Evolutionary conservation across 2,888 invertebrate genomes (phyloP), one percentile per base, ranked within the genome.

Genomic region (Caenorhabditis sinica): DNA sequence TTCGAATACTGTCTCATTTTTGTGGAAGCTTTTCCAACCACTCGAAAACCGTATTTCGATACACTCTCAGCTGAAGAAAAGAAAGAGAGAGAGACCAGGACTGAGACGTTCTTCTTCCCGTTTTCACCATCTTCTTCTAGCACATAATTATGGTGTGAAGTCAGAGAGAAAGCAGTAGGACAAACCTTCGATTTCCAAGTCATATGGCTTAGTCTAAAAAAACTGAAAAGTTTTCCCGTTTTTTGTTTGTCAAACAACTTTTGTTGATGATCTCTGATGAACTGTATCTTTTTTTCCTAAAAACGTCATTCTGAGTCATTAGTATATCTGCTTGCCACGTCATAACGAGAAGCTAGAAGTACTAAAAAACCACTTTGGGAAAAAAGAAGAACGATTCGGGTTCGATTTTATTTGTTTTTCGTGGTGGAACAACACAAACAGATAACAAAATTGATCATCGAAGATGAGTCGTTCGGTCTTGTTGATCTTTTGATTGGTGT

Each of bases 31-130:
- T 71, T 71, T 71, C 53, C 65, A 65, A 63, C 69, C 77, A 77
- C 77, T 71, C 61, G 51, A 69, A 77, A 71, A 77, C 77, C 77
- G 77, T 77, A 77, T 77, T 61, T 53, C 69, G 71, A 77, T 77
- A 77, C 72, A 49, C 63, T 40, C 51, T 51, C 69, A 69, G 69
- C 53, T 69, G 53, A 69, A 69, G 56, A 6, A 56, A 15, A 56
- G n/a, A 56, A 56, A 56, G 61, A 56, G 25, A 33, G 33, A 40
- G 40, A 40, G 40, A 40, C 40, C 40, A 40, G 33, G 33, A 51
- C 30, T 33, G 69, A 69, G 69, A 53, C 40, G 56, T 69, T 69
- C 69, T 56, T 40, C 20, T 71, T 40, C 25, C 49, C 20, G 49
- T 40, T 45, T 58, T 72, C 45, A 20, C 28, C n/a, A n/a, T n/a